Conservation (phyloP, 2,888 invertebrate genomes). For the Callimorpha dominula region DNA sequence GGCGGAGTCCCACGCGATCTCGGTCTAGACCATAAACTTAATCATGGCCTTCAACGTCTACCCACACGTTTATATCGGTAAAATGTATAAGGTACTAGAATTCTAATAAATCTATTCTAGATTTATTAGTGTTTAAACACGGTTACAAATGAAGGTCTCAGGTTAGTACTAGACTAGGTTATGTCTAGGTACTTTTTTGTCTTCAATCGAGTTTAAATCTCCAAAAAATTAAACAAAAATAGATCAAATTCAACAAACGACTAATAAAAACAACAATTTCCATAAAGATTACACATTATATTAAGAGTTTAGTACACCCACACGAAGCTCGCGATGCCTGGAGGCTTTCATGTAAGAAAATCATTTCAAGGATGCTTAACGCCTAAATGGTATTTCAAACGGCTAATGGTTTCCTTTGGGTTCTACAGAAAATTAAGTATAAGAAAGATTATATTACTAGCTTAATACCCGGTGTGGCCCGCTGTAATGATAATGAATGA, state of each 20-base stretch:
- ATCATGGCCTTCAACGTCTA: neutral
- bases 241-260: neutral
- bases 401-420: conserved; percentile 14
- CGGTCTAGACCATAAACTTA: neutral
- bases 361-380: conserved; percentile 9
- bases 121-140: too few relatives aligned
- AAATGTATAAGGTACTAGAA: neutral
- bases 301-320: neutral
- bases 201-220: neutral
- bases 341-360: neutral
- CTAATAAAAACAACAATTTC: neutral
- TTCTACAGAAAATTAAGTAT: neutral
- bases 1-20: neutral
- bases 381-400: conserved; percentile 9
- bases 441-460: neutral
- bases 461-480: neutral
- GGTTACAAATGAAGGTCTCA: too few relatives aligned
- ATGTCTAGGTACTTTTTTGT: neutral
- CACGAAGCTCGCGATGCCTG: neutral
- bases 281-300: neutral
- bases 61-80: neutral
- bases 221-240: neutral
- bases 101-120: too few relatives aligned
- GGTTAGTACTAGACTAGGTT: too few relatives aligned
- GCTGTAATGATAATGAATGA: neutral